Base-by-base conservation (phyloP, 2,888 invertebrate genomes). In the Aphelenchoides bicaudatus region DNA sequence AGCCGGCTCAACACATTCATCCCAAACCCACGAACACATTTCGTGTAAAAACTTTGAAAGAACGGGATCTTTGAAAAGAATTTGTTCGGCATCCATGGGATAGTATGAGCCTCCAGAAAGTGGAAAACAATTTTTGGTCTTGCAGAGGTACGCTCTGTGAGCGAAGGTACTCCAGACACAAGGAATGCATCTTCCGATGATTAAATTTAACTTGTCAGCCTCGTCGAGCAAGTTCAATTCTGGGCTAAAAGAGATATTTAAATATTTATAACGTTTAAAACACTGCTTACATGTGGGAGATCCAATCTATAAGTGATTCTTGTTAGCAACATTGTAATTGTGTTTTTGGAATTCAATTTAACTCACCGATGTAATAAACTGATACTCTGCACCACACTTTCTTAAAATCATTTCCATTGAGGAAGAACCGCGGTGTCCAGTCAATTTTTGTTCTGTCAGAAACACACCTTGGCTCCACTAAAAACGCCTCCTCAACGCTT, bases 171-270 rank as follows among this genome's bases (percentile, higher is more conserved):
- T 34, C 43, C 43, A 43, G 25, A 43, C 43, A 10, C 21, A 43
- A 10, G 10, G 43, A 10, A 49, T 39, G 43, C 49, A 49, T 49
- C 49, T 27, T 13, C 49, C 49, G 16, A 49, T 49, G 43, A 49
- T 49, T 16, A 49, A 16, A 5, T 4, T 16, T 5, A 43, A n/a
- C 25, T 43, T 43, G 23, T 43, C 43, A 19, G 43, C 43, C 10
- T 43, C 43, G n/a, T 43, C 43, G 21, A 43, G 25, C 8, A 43
- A n/a, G 23, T 43, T 43, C 21, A 43, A 8, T n/a, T 43, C 43
- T 19, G n/a, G n/a, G n/a, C n/a, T n/a, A n/a, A n/a, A n/a, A n/a
- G n/a, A n/a, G n/a, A n/a, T n/a, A n/a, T n/a, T n/a, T n/a, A n/a
- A n/a, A n/a, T n/a, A n/a, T n/a, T n/a, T n/a, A n/a, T n/a, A n/a